Evolutionary conservation across 2,888 invertebrate genomes (phyloP).

Genomic region (Campaea margaritaria): DNA sequence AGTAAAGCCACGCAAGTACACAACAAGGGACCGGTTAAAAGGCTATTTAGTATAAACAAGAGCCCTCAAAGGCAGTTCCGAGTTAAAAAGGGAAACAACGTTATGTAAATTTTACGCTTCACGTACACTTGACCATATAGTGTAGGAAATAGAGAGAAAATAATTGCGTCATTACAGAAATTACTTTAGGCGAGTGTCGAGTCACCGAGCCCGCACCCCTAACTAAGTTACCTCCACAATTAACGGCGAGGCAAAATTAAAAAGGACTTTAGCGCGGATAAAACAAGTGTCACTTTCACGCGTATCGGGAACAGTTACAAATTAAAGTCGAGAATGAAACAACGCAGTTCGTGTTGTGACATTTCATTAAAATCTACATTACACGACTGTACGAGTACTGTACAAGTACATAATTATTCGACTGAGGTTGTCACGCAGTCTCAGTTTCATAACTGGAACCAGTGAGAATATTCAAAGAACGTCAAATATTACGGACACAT

Average conservation of each 20-base stretch:
- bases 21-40: constrained; percentile 41
- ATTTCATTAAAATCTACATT: constrained; percentile 52
- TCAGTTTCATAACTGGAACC: constrained; percentile 3
- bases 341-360: constrained; percentile 50
- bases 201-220: constrained; percentile 52
- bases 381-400: constrained; percentile 30
- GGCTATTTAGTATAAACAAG: constrained; percentile 49
- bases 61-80: constrained; percentile 40
- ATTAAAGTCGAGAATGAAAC: constrained; percentile 59
- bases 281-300: constrained; percentile 47
- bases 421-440: background rate
- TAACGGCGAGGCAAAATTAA: constrained; percentile 35
- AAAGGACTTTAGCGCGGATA: constrained; percentile 43
- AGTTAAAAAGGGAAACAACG: constrained; percentile 51
- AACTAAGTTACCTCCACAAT: constrained; percentile 61
- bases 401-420: background rate
- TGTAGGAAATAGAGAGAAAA: constrained; percentile 61
- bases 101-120: constrained; percentile 61
- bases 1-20: constrained; percentile 43
- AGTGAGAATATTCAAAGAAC: background rate
- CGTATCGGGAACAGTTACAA: constrained; percentile 41
- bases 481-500: too few relatives aligned
- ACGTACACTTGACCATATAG: constrained; percentile 63
- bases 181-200: constrained; percentile 56
- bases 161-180: constrained; percentile 74